Evolutionary conservation across 2,888 invertebrate species (phyloP), one percentile per base, ranked within the genome.

Genomic region (Cheilosia vernalis): DNA sequence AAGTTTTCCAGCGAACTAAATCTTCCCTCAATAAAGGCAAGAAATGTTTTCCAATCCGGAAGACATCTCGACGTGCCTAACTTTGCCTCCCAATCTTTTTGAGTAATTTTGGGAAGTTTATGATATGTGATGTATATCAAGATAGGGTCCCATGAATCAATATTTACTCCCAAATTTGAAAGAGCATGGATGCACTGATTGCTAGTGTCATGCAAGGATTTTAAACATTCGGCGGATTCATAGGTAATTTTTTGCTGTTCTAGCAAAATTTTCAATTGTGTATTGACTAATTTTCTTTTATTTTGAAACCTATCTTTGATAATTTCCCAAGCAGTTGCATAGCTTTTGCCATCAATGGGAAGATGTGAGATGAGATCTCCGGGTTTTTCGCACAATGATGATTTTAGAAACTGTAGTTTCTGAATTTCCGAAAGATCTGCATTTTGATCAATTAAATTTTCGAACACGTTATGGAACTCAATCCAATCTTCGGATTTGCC

Each of bases 281-380:
- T 51, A 19, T 79, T 79, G 0, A 66, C 66, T 2, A 72, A 13
- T 60, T 79, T 79, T 33, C 79, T 56, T 24, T 63, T 72, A 15
- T 72, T 72, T 72, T 66, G 56, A 1, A 49, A 72, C 19, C 64
- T 58, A 30, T 66, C 72, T 2, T 1, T 60, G 1, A 72, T 19
- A 1, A 72, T 72, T 58, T 58, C 17, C 58, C 42, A 66, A 30
- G 64, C 72, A 10, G 69, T 37, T 2, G 55, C 13, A 30, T 78
- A 70, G 21, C 21, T 61, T 70, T 70, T 66, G 66, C 33, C n/a
- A 33, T 64, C 37, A 3, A 37, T 37, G 9, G 30, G 30, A 30
- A 30, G 30, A 9, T 30, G 30, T 2, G 30, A 30, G 2, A 30
- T 30, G 9, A 30, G 30, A 9, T 30, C 30, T 30, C 30, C 30